These are phyloP conservation scores for Glyphotaelius pellucidus DNA, from an alignment of 2,888 invertebrate species.

Conservation along the genomic window DNA sequence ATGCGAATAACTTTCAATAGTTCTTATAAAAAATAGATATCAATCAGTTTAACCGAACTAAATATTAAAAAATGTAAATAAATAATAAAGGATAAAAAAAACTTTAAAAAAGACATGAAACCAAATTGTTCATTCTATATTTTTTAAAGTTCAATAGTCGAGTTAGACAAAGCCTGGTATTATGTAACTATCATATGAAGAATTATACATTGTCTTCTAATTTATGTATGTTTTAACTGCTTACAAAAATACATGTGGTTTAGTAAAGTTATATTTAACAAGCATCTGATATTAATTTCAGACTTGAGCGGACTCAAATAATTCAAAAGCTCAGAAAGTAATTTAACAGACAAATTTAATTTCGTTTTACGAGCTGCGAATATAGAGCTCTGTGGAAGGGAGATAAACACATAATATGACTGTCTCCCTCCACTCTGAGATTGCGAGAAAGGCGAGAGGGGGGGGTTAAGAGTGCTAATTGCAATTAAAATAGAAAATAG, in stretches of 20 bases:
- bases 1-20: too few relatives aligned
- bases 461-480: slow-evolving; percentile 65
- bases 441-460: slow-evolving; percentile 42
- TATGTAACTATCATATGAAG: too few relatives aligned
- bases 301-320: slow-evolving; percentile 65
- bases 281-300: slow-evolving; percentile 63
- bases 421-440: slow-evolving; percentile 40
- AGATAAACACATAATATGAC: slow-evolving; percentile 38
- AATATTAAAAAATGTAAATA: too few relatives aligned
- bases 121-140: too few relatives aligned
- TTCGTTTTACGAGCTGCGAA: slow-evolving; percentile 58
- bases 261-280: background rate
- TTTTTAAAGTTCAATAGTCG: too few relatives aligned
- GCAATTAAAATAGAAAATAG: slow-evolving; percentile 66
- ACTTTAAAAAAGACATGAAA: too few relatives aligned
- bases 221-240: too few relatives aligned
- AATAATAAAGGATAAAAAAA: too few relatives aligned
- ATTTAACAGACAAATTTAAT: slow-evolving; percentile 67
- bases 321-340: slow-evolving; percentile 67
- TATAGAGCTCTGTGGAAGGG: slow-evolving; percentile 9
- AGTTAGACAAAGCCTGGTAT: too few relatives aligned
- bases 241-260: background rate
- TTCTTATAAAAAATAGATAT: too few relatives aligned
- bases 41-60: too few relatives aligned
- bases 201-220: too few relatives aligned